phyloP scores from a whole-genome alignment of 2,888 invertebrate species.

The Koerneria pararmatus region DNA sequence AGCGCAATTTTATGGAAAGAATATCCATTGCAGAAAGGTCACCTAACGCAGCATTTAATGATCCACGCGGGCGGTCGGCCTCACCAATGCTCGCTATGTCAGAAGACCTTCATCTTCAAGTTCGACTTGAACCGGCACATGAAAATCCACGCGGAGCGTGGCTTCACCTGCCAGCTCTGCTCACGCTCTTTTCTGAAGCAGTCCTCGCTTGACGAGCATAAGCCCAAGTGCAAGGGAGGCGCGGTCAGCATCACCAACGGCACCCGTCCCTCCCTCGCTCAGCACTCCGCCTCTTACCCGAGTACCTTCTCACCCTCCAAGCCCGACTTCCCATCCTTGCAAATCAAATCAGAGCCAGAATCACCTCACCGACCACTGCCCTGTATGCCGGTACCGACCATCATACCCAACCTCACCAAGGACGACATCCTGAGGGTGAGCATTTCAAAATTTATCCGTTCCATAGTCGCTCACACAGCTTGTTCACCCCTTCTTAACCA shows the following conservation, averaged over 20 bases:
- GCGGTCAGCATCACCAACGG: not conserved
- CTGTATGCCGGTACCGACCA: not conserved
- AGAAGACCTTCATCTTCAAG: constrained; percentile 60
- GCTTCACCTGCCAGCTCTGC: constrained; percentile 46
- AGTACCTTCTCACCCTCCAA: not conserved
- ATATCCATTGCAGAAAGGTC: constrained; percentile 52
- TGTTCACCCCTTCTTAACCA: not conserved
- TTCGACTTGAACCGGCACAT: constrained; percentile 58
- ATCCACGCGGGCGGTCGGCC: constrained; percentile 57
- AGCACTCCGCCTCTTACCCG: not conserved
- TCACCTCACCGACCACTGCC: no score
- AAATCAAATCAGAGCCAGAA: no score
- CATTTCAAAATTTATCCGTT: not conserved
- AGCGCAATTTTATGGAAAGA: not conserved
- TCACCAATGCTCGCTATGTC: constrained; percentile 53
- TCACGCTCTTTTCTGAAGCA: constrained; percentile 52
- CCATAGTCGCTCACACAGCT: not conserved
- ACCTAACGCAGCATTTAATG: constrained; percentile 60
- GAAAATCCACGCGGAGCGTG: constrained; percentile 59
- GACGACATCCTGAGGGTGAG: not conserved
- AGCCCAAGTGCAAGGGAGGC: constrained; percentile 43
- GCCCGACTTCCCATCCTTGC: no score
- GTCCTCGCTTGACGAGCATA: constrained; percentile 47
- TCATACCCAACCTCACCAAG: not conserved
- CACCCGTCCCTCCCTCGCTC: constrained; percentile 7